Evolutionary conservation across 2,113 vertebrate genomes (phyloP), one percentile per base, ranked within the genome.

Genomic region (Choloepus hoffmanni): DNA sequence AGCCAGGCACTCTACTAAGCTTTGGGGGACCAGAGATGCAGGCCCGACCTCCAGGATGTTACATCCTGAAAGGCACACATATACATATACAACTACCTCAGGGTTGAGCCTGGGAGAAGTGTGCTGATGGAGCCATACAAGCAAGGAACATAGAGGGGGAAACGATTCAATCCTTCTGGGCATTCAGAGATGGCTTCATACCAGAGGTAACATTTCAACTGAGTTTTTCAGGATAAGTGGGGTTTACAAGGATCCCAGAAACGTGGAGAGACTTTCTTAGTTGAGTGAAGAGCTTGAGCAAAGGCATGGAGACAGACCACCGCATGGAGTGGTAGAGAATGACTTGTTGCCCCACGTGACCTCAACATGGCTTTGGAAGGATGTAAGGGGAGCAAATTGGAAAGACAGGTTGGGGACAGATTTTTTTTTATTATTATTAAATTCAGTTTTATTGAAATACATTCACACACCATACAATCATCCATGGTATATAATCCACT

Each of bases 161-260:
- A 0, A 1, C 10, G 63, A 63, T 74, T 21, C 21, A 82, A 65
- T 92, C 30, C 65, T 91, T 74, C 72, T 60, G 60, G 36, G 86
- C 21, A 12, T 87, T 81, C 14, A 85, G 19, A 21, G 10, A 63
- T 76, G 68, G 45, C 62, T 82, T 70, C 55, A 13, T 53, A 40
- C 48, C 40, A 77, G 62, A 77, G 78, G 67, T 36, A 85, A 89
- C 28, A 89, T 58, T 91, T 55, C 62, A 67, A 3, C 7, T 60
- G 85, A 82, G 19, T 68, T 87, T 86, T 88, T 88, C 62, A n/a
- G 53, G 50, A 36, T 6, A 55, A 95, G 23, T 36, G 53, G 45
- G 68, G 58, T 81, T 87, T 67, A 50, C 16, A 76, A 83, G 77
- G 26, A 45, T 7, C 15, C 53, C 15, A 43, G 43, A 74, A 95